Evolutionary conservation across 2,888 invertebrate species (phyloP), one percentile per base, ranked within the genome.

Genomic region (Dimorphilus gyrociliatus): DNA sequence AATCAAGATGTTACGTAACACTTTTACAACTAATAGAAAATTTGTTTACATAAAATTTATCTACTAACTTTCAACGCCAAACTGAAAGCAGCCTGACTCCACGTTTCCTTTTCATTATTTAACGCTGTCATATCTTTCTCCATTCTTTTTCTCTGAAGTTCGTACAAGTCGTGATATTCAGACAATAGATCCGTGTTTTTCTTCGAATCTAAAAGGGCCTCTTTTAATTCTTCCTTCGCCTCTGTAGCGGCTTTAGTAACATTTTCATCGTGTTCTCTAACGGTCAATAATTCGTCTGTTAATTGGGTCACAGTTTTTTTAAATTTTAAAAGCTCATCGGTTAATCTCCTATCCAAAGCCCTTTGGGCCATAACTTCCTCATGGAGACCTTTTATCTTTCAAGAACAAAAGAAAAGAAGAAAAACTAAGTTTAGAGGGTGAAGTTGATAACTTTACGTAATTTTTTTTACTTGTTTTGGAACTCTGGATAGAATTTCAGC

Each of bases 311-410:
- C 58, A n/a, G 60, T 57, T 10, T 47, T 46, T 39, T 60, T 60
- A 38, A 62, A 62, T 25, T 55, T 46, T 50, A 61, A 47, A 19
- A 62, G 42, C 37, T 62, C 60, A 32, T 61, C 61, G 6, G 60
- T 60, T 24, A 62, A 45, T 36, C 62, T 39, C 28, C 60, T 40
- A 35, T 62, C 62, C 23, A 62, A 38, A 6, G 61, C 58, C 38
- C 61, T 42, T 41, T 60, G 62, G 16, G 62, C 61, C 45, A 62
- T 50, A 4, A 62, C 57, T 35, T 62, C 61, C 35, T 62, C 60
- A 42, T 62, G 59, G 29, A 60, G 44, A 42, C 59, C n/a, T n/a
- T n/a, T n/a, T n/a, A n/a, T n/a, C 42, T 14, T 17, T 24, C 2
- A 23, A 15, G 33, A 32, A n/a, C 21, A n/a, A n/a, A n/a, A n/a